A percentile compares a stretch with the other conserved stretches of the same genome.
Evolutionary conservation across 2,113 vertebrate species (phyloP).

Genomic region (human): DNA sequence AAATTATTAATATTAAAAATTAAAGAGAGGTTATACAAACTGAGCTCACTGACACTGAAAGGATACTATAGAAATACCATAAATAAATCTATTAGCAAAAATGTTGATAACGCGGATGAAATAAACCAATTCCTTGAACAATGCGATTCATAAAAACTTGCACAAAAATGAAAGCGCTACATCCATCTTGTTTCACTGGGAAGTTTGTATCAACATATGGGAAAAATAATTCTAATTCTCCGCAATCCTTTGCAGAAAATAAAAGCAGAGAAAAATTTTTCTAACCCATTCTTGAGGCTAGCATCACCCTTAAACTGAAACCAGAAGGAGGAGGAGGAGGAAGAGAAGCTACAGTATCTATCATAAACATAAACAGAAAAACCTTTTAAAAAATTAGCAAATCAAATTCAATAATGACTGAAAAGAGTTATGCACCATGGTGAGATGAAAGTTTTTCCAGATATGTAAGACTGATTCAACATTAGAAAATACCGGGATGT

Average conservation of each 20-base stretch:
- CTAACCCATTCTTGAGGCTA: background rate
- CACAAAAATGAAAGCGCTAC: background rate
- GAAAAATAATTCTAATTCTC: background rate
- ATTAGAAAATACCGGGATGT: background rate
- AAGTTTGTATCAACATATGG: background rate
- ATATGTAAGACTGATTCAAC: background rate
- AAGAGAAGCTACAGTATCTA: background rate
- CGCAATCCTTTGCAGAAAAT: background rate
- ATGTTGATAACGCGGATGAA: background rate
- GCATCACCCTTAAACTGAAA: background rate
- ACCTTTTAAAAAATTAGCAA: background rate
- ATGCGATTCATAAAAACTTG: background rate
- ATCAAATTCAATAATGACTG: background rate
- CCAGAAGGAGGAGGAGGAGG: background rate
- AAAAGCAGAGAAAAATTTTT: background rate
- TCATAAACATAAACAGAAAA: background rate
- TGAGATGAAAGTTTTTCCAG: background rate
- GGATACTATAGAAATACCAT: background rate
- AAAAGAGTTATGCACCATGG: background rate
- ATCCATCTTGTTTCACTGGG: background rate
- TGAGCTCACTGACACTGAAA: background rate
- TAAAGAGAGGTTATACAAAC: background rate
- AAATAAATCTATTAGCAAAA: background rate
- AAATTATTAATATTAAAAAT: background rate
- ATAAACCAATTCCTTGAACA: background rate